A percentile compares a stretch with the other conserved stretches of the same genome.
Conservation (phyloP, 2,888 invertebrate species). For the Oasisia sp. region DNA sequence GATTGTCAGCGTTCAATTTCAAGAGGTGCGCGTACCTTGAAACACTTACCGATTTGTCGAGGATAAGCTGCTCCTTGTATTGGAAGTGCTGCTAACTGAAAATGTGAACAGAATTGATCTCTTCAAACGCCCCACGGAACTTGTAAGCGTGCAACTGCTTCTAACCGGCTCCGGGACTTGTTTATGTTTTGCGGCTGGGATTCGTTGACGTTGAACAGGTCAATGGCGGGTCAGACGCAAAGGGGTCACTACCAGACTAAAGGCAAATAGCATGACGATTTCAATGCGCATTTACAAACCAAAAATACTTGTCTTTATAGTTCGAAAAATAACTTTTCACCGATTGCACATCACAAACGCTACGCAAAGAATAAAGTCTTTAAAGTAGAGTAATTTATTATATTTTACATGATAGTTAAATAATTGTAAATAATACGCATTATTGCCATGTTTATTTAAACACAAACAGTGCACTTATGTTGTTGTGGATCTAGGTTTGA, state of each 20-base stretch:
- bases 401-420: too few species aligned
- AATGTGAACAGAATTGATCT: not conserved
- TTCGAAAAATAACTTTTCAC: not conserved
- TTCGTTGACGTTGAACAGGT: not conserved
- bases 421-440: too few species aligned
- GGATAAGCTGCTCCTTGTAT: not conserved
- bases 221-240: not conserved
- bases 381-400: too few species aligned
- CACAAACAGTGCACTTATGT: too few species aligned
- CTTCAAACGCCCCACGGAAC: not conserved
- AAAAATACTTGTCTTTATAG: not conserved
- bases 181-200: constrained; percentile 1
- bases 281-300: not conserved
- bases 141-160: not conserved
- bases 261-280: not conserved
- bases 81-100: not conserved
- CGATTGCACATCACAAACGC: not conserved
- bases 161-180: not conserved
- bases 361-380: not conserved
- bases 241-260: not conserved
- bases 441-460: too few species aligned
- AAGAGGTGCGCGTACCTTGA: constrained; percentile 7
- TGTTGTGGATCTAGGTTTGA: too few species aligned
- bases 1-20: not conserved
- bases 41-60: not conserved